phyloP scores from a whole-genome alignment of 2,797 vertebrate genomes.

The Rhinatrema bivittatum region DNA sequence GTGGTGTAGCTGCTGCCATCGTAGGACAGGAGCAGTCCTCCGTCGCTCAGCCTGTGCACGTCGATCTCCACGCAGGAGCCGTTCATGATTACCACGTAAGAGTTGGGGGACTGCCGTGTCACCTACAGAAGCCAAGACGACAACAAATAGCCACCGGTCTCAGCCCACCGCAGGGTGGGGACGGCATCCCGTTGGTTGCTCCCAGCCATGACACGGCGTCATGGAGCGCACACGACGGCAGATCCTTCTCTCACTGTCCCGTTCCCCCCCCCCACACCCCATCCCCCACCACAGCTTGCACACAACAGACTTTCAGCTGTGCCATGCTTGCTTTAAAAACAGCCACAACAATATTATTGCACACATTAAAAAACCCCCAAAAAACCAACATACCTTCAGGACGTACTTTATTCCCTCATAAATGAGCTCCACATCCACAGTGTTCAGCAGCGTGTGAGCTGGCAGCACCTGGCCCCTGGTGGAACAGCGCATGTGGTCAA shows the following conservation, averaged over 20 bases:
- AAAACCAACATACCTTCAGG: slow-evolving; percentile 59
- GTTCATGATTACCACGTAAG: slow-evolving; percentile 97
- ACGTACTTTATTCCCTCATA: slow-evolving; percentile 90
- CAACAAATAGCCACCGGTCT: not conserved
- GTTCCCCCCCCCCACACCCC: too few species aligned
- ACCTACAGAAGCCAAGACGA: slow-evolving; percentile 47
- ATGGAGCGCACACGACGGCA: too few species aligned
- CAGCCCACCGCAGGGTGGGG: too few species aligned
- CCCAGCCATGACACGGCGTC: too few species aligned
- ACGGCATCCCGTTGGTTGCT: too few species aligned
- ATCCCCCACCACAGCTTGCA: too few species aligned
- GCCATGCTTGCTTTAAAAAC: too few species aligned
- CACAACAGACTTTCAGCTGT: too few species aligned
- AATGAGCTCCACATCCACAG: slow-evolving; percentile 89
- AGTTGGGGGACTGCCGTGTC: slow-evolving; percentile 92
- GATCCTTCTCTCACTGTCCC: too few species aligned
- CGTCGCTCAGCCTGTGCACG: slow-evolving; percentile 90
- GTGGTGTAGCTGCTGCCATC: slow-evolving; percentile 97
- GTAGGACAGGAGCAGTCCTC: slow-evolving; percentile 88
- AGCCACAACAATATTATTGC: not conserved
- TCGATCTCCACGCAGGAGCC: slow-evolving; percentile 83
- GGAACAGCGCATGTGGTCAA: slow-evolving; percentile 12
- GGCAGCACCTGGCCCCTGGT: slow-evolving; percentile 89
- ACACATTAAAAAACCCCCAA: too few species aligned
- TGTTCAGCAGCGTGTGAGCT: slow-evolving; percentile 90